Percentiles rank a stretch among this genome's conserved stretches.
These are phyloP conservation scores for Caracal caracal DNA, from an alignment of 2,113 vertebrate genomes.

Conservation along the genomic window DNA sequence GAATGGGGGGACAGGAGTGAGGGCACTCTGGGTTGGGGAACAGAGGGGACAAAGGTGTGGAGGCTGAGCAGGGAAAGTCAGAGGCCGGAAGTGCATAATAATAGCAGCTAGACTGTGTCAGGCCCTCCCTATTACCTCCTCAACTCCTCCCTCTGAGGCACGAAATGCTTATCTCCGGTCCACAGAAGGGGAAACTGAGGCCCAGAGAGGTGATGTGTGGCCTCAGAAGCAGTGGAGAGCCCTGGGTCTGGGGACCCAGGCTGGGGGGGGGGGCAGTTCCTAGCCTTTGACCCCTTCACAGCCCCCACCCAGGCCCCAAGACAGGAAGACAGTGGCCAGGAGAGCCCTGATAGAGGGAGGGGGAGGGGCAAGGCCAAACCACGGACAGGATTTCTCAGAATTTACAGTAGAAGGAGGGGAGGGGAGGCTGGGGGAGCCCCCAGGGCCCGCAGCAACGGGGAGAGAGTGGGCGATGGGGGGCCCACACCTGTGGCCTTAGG, in stretches of 20 bases:
- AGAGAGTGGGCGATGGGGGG: rapidly evolving
- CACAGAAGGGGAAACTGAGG: neutral
- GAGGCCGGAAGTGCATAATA: neutral
- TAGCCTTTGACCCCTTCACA: neutral
- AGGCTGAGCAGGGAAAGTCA: neutral
- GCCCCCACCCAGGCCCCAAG: neutral
- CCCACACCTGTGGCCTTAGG: neutral
- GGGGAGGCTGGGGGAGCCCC: neutral
- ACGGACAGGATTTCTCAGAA: conserved; percentile 61
- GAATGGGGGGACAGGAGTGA: neutral
- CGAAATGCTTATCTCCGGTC: neutral
- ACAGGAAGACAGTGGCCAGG: conserved; percentile 49
- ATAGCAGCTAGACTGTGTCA: neutral
- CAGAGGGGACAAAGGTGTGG: neutral
- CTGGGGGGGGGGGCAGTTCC: no score
- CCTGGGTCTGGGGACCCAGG: neutral
- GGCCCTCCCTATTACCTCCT: neutral
- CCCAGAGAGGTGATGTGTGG: neutral
- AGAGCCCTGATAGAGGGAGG: neutral
- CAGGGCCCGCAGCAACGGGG: rapidly evolving
- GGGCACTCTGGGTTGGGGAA: neutral
- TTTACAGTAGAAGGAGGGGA: conserved; percentile 5
- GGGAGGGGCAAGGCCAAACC: neutral
- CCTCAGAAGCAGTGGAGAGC: neutral
- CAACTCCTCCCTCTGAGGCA: neutral